Conservation (phyloP, 2,797 vertebrate species). For the Spondyliosoma cantharus region DNA sequence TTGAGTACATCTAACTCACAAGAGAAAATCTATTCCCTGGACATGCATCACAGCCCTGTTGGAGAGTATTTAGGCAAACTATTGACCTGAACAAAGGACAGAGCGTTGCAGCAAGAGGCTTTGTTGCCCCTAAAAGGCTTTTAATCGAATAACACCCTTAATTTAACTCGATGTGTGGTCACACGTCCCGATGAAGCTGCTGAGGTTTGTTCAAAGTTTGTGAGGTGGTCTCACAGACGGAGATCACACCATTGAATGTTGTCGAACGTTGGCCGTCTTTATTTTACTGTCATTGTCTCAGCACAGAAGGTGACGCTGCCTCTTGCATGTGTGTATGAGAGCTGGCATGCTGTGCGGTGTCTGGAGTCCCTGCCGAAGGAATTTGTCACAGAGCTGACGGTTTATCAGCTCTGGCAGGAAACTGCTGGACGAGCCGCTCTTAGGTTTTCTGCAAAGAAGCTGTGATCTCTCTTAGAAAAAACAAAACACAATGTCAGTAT, state of each 20-base stretch:
- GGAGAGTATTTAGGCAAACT: constrained; percentile 38
- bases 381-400: constrained; percentile 73
- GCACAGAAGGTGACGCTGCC: background rate
- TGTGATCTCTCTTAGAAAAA: background rate
- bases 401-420: constrained; percentile 64
- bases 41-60: constrained; percentile 12
- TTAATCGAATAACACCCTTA: constrained; percentile 40
- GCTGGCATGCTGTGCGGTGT: constrained; percentile 30
- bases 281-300: constrained; percentile 14
- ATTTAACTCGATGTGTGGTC: constrained; percentile 39
- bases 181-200: background rate
- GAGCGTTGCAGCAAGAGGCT: constrained; percentile 9
- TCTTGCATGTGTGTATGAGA: constrained; percentile 6
- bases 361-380: constrained; percentile 60
- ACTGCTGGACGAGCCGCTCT: constrained; percentile 25
- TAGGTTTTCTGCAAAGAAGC: constrained; percentile 17
- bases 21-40: background rate
- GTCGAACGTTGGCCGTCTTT: constrained; percentile 1
- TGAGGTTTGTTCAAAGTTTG: constrained; percentile 17
- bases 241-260: constrained; percentile 7
- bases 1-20: background rate
- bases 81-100: constrained; percentile 34
- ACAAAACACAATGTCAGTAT: background rate
- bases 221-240: constrained; percentile 7
- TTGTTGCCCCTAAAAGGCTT: constrained; percentile 49